Evolutionary conservation across 2,797 vertebrate genomes (phyloP).

Genomic region (Gymnoscopelus microlampas): DNA sequence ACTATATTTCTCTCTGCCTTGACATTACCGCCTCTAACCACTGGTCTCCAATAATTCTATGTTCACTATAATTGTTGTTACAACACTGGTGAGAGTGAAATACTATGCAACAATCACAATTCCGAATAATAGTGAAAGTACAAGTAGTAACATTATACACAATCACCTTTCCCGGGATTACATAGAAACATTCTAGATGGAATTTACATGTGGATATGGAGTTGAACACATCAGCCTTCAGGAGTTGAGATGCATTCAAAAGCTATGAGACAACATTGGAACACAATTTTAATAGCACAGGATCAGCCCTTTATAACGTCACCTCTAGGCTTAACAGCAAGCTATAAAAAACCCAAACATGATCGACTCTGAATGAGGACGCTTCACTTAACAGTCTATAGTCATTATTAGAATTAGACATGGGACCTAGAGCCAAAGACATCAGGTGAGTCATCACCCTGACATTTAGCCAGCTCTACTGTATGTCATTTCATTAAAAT

Average conservation of each 20-base stretch:
- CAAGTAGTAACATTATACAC: background rate
- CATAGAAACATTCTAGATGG: background rate
- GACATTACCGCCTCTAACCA: background rate
- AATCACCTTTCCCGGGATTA: background rate
- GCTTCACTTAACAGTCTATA: slow-evolving; percentile 8
- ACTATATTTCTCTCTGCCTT: background rate
- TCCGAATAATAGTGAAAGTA: background rate
- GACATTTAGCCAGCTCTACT: slow-evolving; percentile 3
- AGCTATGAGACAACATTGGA: background rate
- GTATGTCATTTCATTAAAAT: slow-evolving; percentile 5
- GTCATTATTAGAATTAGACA: slow-evolving; percentile 27
- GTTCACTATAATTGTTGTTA: background rate
- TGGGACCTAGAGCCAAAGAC: slow-evolving; percentile 2
- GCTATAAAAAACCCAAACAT: slow-evolving; percentile 8
- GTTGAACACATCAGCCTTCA: background rate
- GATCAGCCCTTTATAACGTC: background rate
- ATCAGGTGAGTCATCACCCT: slow-evolving; percentile 29
- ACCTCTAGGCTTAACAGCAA: background rate
- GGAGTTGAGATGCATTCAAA: background rate
- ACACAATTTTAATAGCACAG: background rate
- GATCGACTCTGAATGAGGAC: background rate
- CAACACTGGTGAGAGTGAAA: background rate
- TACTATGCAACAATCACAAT: background rate
- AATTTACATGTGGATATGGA: background rate
- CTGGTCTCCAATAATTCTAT: background rate